Conservation (phyloP, 2,888 invertebrate genomes). For the Drosophila merina region DNA sequence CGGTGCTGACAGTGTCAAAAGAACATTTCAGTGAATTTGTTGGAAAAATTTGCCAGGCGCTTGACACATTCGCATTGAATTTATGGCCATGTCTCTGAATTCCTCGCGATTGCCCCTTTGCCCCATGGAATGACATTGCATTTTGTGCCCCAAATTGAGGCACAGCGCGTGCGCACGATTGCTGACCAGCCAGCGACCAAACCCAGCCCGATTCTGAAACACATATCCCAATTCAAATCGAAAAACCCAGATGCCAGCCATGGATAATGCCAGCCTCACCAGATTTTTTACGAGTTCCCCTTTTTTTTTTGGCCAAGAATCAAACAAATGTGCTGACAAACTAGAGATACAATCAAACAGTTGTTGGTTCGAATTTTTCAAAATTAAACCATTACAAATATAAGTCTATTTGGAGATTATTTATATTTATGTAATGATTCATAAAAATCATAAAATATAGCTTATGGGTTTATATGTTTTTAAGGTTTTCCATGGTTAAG, state of each 20-base stretch:
- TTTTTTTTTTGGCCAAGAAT: conserved; percentile 15
- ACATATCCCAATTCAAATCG: conserved; percentile 19
- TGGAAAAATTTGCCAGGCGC: conserved; percentile 62
- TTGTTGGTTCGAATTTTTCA: background rate
- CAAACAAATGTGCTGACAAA: conserved; percentile 40
- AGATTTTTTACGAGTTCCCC: conserved; percentile 23
- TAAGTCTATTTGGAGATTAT: background rate
- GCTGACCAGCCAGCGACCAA: conserved; percentile 15
- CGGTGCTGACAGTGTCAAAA: conserved; percentile 65
- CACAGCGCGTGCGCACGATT: conserved; percentile 33
- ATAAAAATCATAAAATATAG: background rate
- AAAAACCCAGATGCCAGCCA: conserved; percentile 36
- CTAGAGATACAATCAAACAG: conserved; percentile 20
- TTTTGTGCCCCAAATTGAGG: conserved; percentile 56
- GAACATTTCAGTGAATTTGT: conserved; percentile 64
- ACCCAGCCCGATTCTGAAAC: conserved; percentile 28
- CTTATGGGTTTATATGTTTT: background rate
- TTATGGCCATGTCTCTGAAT: conserved; percentile 57
- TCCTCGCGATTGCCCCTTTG: conserved; percentile 24
- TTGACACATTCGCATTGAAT: conserved; percentile 63
- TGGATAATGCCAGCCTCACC: conserved; percentile 33
- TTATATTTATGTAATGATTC: background rate
- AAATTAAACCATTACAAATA: background rate
- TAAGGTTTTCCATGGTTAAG: background rate
- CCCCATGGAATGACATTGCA: conserved; percentile 47